Conservation (phyloP, 2,888 invertebrate species). For the Hypomecis atomaria region DNA sequence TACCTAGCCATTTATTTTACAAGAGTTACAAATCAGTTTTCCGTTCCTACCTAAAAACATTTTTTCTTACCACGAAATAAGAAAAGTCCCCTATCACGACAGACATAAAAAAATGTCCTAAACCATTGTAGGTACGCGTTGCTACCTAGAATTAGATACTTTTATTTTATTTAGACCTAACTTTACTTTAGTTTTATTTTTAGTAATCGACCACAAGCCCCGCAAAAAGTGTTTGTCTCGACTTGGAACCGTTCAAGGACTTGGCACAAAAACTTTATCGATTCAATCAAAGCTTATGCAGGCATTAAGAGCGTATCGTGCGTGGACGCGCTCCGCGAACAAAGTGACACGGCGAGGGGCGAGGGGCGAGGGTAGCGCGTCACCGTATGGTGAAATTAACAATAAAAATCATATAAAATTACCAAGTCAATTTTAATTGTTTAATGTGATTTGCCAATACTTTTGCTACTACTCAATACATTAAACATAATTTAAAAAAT, state of each 20-base stretch:
- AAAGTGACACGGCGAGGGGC: too few relatives aligned
- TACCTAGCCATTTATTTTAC: too few relatives aligned
- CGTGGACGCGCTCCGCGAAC: too few relatives aligned
- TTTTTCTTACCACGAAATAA: background rate
- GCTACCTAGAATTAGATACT: slow-evolving; percentile 2
- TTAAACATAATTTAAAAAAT: too few relatives aligned
- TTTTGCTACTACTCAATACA: too few relatives aligned
- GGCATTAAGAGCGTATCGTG: too few relatives aligned
- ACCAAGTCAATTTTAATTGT: too few relatives aligned
- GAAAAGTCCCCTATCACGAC: background rate
- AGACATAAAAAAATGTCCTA: background rate
- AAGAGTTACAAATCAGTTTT: background rate
- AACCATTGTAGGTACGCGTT: slow-evolving; percentile 3
- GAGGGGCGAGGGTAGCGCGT: too few relatives aligned
- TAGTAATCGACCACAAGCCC: background rate
- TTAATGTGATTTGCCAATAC: too few relatives aligned
- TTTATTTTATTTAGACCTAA: slow-evolving; percentile 6
- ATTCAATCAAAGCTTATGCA: slow-evolving; percentile 18
- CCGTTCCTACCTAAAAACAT: background rate
- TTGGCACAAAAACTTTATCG: slow-evolving; percentile 27
- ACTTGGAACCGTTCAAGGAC: slow-evolving; percentile 21
- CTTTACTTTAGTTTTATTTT: slow-evolving; percentile 3
- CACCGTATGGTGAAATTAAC: too few relatives aligned
- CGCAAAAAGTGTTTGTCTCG: slow-evolving; percentile 27
- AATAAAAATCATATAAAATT: too few relatives aligned